Percentiles rank a stretch among this genome's conserved stretches.
phyloP scores from a whole-genome alignment of 2,888 invertebrate genomes.

The Choristoneura rosaceana region DNA sequence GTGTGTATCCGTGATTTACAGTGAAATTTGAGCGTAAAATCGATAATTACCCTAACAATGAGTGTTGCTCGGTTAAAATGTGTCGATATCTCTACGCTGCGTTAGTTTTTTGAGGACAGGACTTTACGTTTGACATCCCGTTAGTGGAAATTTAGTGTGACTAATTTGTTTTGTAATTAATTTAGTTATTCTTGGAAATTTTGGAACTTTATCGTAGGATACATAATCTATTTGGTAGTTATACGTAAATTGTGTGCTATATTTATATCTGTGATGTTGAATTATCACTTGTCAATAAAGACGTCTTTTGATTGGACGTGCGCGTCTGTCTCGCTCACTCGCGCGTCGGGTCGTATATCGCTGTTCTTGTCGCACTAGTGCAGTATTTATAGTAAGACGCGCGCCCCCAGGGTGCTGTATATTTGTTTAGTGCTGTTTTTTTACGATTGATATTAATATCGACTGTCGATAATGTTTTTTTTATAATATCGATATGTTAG shows the following conservation, averaged over 20 bases:
- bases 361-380: constrained; percentile 60
- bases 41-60: constrained; percentile 39
- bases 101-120: constrained; percentile 30
- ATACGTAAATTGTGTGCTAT: constrained; percentile 19
- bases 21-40: constrained; percentile 39
- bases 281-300: constrained; percentile 45
- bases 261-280: constrained; percentile 24
- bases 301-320: constrained; percentile 51
- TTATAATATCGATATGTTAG: constrained; percentile 38
- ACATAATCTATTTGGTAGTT: constrained; percentile 12
- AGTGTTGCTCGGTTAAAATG: constrained; percentile 18
- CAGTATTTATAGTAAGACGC: constrained; percentile 71
- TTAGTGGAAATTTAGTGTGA: constrained; percentile 13
- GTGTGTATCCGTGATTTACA: constrained; percentile 9
- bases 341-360: constrained; percentile 47
- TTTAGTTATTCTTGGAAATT: constrained; percentile 9
- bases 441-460: constrained; percentile 32
- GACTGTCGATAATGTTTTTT: constrained; percentile 41
- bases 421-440: constrained; percentile 65
- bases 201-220: not conserved
- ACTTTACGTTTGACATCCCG: constrained; percentile 16
- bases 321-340: constrained; percentile 61
- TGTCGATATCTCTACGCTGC: constrained; percentile 25
- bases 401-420: constrained; percentile 75
- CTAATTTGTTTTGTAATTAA: constrained; percentile 34